Evolutionary conservation across 2,888 invertebrate species (phyloP).

Genomic region (Xestia rhomboidea): DNA sequence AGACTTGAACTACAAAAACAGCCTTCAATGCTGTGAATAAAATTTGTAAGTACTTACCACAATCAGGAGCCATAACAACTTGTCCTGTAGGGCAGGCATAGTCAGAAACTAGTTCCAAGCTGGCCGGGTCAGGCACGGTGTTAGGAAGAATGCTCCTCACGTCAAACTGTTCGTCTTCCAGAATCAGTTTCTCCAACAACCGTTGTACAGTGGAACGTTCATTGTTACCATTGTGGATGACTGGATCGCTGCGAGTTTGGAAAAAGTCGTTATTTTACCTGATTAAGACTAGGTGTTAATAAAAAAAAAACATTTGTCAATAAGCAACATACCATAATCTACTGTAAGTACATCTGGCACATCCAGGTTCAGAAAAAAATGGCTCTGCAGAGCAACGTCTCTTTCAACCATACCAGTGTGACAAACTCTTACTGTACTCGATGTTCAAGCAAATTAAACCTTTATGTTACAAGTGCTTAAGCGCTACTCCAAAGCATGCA

Average conservation of each 20-base stretch:
- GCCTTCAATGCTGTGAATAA: background rate
- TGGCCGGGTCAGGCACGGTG: conserved; percentile 98
- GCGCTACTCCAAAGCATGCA: conserved; percentile 78
- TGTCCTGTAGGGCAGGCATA: conserved; percentile 98
- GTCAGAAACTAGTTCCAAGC: conserved; percentile 95
- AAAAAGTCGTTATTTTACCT: background rate
- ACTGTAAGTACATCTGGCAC: background rate
- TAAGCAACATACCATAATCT: conserved; percentile 34
- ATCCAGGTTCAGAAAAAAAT: conserved; percentile 1
- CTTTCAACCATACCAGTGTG: background rate
- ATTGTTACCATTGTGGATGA: conserved; percentile 96
- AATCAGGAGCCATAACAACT: conserved; percentile 98
- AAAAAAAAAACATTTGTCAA: background rate
- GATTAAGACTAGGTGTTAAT: background rate
- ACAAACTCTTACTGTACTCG: background rate
- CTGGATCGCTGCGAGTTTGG: conserved; percentile 94
- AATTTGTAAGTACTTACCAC: conserved; percentile 92
- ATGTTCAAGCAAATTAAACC: conserved; percentile 42
- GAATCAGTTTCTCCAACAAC: conserved; percentile 96
- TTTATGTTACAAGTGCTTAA: conserved; percentile 69
- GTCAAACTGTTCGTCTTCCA: conserved; percentile 98
- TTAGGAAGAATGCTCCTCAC: conserved; percentile 98
- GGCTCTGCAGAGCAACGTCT: background rate
- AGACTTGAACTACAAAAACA: background rate
- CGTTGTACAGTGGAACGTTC: conserved; percentile 96